phyloP scores from a whole-genome alignment of 30 jellyfish, hydroid and myxozoan species.

The Hydractinia echinata region DNA sequence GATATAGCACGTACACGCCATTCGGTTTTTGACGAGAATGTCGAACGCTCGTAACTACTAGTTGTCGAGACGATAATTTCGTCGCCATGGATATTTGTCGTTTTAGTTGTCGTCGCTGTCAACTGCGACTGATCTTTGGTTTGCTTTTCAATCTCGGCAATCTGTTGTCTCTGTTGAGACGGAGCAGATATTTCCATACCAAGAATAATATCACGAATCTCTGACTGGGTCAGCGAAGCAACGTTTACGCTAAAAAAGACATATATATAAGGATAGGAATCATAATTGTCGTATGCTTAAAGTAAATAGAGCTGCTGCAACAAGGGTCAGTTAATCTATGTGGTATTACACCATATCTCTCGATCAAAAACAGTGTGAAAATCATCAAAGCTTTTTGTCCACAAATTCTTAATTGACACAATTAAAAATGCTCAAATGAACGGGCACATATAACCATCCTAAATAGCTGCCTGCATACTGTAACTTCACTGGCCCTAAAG shows the following conservation, averaged over 20 bases:
- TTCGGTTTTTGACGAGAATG: slow-evolving; percentile 98
- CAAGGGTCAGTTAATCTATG: neutral
- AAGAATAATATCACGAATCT: slow-evolving; percentile 96
- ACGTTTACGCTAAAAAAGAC: slow-evolving; percentile 83
- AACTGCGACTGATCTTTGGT: slow-evolving; percentile 98
- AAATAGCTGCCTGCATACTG: too few relatives aligned
- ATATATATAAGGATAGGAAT: neutral
- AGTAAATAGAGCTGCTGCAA: neutral
- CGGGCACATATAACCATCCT: too few relatives aligned
- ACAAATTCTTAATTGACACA: too few relatives aligned
- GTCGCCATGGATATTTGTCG: slow-evolving; percentile 99
- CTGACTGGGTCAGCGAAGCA: slow-evolving; percentile 99
- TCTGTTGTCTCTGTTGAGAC: slow-evolving; percentile 99
- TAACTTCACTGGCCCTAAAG: too few relatives aligned
- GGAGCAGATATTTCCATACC: slow-evolving; percentile 99
- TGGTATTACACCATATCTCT: neutral
- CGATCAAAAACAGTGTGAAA: too few relatives aligned
- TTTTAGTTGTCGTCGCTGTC: slow-evolving; percentile 98
- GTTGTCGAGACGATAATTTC: slow-evolving; percentile 99
- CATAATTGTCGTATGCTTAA: neutral
- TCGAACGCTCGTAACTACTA: slow-evolving; percentile 89
- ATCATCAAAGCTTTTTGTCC: too few relatives aligned
- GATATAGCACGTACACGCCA: slow-evolving; percentile 99
- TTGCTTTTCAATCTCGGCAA: slow-evolving; percentile 99
- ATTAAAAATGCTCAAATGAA: too few relatives aligned